Evolutionary conservation across 2,888 invertebrate genomes (phyloP), one percentile per base, ranked within the genome.

Genomic region (Empis stercorea): DNA sequence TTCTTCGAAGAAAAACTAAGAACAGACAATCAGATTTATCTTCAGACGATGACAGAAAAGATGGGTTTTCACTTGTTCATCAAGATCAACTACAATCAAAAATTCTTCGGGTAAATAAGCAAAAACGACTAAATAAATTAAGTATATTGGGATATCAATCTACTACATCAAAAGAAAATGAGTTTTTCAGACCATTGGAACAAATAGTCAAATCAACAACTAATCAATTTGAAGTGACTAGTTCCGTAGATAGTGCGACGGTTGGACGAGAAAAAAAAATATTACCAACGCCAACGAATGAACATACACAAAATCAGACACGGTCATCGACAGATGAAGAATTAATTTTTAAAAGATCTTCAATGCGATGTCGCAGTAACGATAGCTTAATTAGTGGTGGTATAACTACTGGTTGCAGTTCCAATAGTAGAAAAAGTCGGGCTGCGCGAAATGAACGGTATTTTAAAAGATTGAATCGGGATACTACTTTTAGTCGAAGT

Each of bases 371-470:
- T 60, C 74, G 79, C 59, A 81, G 81, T 61, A 84, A 83, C 53
- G 82, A 84, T 55, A 80, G 79, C 51, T 68, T 80, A 47, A 76
- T 76, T 59, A 74, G 74, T 48, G 62, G 76, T 36, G 75, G 76
- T 27, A 56, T 57, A 36, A 43, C 20, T 6, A n/a, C n/a, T 16
- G 36, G 16, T 45, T 43, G 4, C 27, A 40, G 10, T 14, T 23
- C 20, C n/a, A 58, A 58, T 2, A 81, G 74, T 59, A 77, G 80
- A 55, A 75, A 76, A 58, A 79, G 83, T 27, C 73, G 87, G 47
- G 76, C 80, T 20, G 86, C 87, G 1, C 74, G 88, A 56, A 87
- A 86, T 45, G 87, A 88, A 62, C 74, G 87, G 46, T 86, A 87
- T 59, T 79, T 84, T 47, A 84, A 84, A 59, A 74, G 87, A 46